Evolutionary conservation across 1,140 invertebrate species (phyloP).

Genomic region (Luehdorfia chinensis): DNA sequence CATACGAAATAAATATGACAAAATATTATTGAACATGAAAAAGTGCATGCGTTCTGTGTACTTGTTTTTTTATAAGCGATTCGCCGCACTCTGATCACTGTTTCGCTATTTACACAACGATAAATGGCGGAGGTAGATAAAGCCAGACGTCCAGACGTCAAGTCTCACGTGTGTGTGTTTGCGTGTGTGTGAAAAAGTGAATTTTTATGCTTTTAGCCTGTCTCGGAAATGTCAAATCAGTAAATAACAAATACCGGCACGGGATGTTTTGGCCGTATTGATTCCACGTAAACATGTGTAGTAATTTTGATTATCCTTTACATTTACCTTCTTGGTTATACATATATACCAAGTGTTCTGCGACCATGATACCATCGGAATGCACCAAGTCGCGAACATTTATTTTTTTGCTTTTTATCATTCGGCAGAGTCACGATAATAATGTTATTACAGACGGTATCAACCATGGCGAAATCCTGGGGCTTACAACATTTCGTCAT

Average conservation of each 20-base stretch:
- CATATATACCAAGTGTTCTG: no score
- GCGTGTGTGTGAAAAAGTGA: no score
- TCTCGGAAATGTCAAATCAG: constrained; percentile 11
- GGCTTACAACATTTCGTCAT: no score
- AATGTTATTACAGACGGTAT: no score
- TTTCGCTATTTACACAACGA: constrained; percentile 1
- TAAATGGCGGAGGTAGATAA: constrained; percentile 5
- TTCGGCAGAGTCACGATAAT: no score
- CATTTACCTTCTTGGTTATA: no score
- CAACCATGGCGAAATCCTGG: no score
- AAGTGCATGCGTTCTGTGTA: constrained; percentile 1
- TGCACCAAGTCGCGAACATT: no score
- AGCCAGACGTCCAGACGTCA: neutral
- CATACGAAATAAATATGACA: neutral
- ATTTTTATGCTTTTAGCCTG: constrained; percentile 6
- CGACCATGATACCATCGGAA: no score
- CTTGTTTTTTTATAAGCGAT: neutral
- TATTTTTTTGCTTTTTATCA: no score
- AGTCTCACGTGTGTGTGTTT: no score
- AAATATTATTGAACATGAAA: constrained; percentile 1
- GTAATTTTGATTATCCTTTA: no score
- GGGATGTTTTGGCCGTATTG: neutral
- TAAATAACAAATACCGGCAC: constrained; percentile 4
- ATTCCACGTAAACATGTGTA: neutral
- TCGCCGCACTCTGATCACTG: neutral